Base-by-base conservation (phyloP, 2,888 invertebrate genomes). In the Cylindroiulus punctatus region DNA sequence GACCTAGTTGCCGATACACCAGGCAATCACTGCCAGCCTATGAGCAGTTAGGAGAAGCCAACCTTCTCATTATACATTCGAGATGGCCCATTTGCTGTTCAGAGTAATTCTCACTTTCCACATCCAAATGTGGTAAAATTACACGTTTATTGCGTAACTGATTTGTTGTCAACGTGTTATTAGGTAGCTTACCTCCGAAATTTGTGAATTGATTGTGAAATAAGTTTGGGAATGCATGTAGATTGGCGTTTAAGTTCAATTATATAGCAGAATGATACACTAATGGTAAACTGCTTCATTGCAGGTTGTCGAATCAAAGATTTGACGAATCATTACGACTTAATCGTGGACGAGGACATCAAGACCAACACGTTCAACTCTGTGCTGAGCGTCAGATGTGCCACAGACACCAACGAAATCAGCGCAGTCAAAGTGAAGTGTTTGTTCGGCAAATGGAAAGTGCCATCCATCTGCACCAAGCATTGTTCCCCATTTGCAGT, bases 391-490 rank as follows among this genome's bases (percentile, higher is more conserved):
- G 82, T 82, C 36, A 82, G 8, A 32, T 82, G 82, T n/a, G 30
- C n/a, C 42, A 82, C 82, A 32, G 82, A 82, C 42, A 8, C n/a
- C 4, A 40, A 36, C 10, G 82, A 82, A 17, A 36, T 82, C 22
- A 42, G n/a, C 82, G 22, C n/a, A 3, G 82, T 42, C 19, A 82
- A 36, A 82, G 82, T 36, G n/a, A 82, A 82, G 26, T 82, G 82
- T n/a, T 36, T 42, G 82, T 82, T 42, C 22, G 82, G 82, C 19
- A 82, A 40, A 40, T 82, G 82, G 82, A 42, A 82, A 36, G 40
- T 82, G 10, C 82, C 82, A 0, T 82, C 82, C 36, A 42, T 82
- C 30, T 82, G 82, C 82, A 82, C 32, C n/a, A 82, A n/a, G 40
- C 42, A 22, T 8, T 82, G 82, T 36, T 30, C 82, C 3, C n/a